Evolutionary conservation across 2,888 invertebrate genomes (phyloP).

Genomic region (Xylophagus ater): DNA sequence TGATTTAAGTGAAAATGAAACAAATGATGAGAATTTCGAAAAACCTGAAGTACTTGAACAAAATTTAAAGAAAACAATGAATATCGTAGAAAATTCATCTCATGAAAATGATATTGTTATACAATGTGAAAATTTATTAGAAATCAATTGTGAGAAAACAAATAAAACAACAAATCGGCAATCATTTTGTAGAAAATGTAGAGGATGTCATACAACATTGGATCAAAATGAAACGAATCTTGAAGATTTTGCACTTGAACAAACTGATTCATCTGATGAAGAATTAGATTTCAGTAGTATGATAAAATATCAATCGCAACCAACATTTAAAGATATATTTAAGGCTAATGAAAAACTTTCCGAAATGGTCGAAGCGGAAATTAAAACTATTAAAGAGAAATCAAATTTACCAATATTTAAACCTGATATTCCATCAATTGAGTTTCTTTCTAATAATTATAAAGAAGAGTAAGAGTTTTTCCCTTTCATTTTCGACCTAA

Average conservation of each 20-base stretch:
- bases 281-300: constrained; percentile 6
- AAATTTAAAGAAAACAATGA: neutral
- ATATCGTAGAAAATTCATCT: neutral
- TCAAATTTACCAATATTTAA: constrained; percentile 1
- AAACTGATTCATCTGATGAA: neutral
- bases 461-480: constrained; percentile 10
- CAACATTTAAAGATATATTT: neutral
- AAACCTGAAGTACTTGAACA: constrained; percentile 2
- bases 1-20: neutral
- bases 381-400: neutral
- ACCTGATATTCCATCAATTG: constrained; percentile 8
- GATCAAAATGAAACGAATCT: constrained; percentile 2
- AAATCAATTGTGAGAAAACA: no score
- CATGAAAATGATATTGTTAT: neutral
- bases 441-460: constrained; percentile 12
- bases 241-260: neutral
- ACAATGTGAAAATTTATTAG: no score
- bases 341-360: neutral
- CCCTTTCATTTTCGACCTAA: no score
- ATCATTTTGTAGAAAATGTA: constrained; percentile 6
- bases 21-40: neutral
- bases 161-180: neutral
- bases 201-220: constrained; percentile 4
- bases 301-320: neutral
- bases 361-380: neutral